phyloP scores from a whole-genome alignment of 2,888 invertebrate species.

The Orthosia gracilis region DNA sequence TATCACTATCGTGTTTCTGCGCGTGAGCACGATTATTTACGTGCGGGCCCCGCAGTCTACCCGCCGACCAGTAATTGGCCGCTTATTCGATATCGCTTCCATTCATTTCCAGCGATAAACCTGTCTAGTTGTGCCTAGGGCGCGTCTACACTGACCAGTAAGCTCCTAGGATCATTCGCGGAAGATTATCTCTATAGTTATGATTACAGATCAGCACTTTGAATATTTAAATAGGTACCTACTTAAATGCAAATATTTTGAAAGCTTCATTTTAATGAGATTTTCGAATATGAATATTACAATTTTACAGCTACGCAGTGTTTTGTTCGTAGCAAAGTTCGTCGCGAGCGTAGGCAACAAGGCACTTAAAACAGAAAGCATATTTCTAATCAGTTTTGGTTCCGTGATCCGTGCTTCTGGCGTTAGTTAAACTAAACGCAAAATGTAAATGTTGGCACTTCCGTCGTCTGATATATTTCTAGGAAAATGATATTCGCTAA shows the following conservation, averaged over 20 bases:
- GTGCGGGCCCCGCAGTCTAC: conserved; percentile 82
- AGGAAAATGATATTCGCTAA: conserved; percentile 87
- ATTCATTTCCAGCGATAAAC: conserved; percentile 88
- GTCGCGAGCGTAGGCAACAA: conserved; percentile 38
- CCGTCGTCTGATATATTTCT: conserved; percentile 87
- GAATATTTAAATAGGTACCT: conserved; percentile 49
- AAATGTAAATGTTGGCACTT: conserved; percentile 82
- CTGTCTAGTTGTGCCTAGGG: conserved; percentile 75
- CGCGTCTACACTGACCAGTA: conserved; percentile 73
- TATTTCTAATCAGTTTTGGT: conserved; percentile 39
- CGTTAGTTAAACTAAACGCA: conserved; percentile 74
- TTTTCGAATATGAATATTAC: conserved; percentile 10
- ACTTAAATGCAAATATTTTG: conserved; percentile 37
- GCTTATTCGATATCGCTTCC: conserved; percentile 88
- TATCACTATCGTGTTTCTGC: conserved; percentile 85
- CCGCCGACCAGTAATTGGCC: conserved; percentile 85
- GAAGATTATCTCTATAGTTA: conserved; percentile 75
- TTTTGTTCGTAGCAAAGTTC: conserved; percentile 40
- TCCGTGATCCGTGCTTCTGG: conserved; percentile 59
- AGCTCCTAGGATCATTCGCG: conserved; percentile 76
- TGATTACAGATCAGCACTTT: conserved; percentile 61
- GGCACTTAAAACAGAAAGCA: conserved; percentile 29
- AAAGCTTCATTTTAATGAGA: conserved; percentile 17
- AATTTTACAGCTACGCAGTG: conserved; percentile 33
- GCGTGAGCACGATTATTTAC: conserved; percentile 88